Conservation (phyloP, 2,113 vertebrate species). For the Embiotoca jacksoni region DNA sequence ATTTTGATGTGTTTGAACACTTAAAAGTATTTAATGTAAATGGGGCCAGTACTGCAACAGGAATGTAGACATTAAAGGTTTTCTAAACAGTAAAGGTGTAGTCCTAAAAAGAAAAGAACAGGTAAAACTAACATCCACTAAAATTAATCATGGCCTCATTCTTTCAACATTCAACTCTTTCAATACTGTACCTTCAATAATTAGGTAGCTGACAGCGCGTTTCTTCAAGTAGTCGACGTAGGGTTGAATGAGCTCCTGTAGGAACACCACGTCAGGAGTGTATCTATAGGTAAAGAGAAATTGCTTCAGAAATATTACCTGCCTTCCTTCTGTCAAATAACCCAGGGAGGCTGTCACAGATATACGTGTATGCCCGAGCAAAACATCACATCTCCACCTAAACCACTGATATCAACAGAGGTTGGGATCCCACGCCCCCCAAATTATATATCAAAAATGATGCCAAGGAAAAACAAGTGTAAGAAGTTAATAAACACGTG, state of each 20-base stretch:
- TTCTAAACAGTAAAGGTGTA: no score
- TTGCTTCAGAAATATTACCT: neutral
- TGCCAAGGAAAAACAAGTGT: neutral
- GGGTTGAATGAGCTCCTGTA: conserved; percentile 92
- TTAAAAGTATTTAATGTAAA: no score
- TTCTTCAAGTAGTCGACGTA: conserved; percentile 88
- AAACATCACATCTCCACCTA: no score
- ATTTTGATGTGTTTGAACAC: no score
- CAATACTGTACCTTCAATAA: conserved; percentile 87
- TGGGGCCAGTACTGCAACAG: no score
- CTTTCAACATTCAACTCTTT: no score
- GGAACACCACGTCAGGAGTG: conserved; percentile 92
- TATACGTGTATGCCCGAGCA: neutral
- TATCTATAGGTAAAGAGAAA: conserved; percentile 83
- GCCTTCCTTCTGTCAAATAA: neutral
- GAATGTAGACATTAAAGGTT: no score
- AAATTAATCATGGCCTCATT: no score
- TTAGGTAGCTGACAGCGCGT: conserved; percentile 87
- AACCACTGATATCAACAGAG: no score
- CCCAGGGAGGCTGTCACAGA: neutral
- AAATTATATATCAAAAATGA: conserved; percentile 2
- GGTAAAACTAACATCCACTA: no score
- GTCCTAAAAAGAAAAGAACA: no score
- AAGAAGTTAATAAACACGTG: neutral
- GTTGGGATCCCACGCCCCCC: neutral